Conservation (phyloP, 1,140 invertebrate species). For the Cydia fagiglandana region DNA sequence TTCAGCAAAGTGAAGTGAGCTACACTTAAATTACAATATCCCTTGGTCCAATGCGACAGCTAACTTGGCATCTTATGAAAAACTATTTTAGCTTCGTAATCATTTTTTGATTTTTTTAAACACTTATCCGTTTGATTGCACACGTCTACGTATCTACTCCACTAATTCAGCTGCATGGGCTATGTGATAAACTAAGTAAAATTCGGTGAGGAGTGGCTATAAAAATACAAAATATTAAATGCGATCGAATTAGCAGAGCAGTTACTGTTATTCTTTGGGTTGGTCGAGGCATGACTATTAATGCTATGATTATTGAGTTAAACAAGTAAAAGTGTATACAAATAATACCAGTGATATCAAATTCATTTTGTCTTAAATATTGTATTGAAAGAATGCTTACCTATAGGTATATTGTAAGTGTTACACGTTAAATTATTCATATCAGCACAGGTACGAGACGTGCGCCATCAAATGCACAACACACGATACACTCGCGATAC, state of each 20-base stretch:
- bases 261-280: background rate
- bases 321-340: background rate
- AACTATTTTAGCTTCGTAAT: constrained; percentile 54
- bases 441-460: constrained; percentile 41
- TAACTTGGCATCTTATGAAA: constrained; percentile 72
- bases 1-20: constrained; percentile 67
- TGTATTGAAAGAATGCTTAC: background rate
- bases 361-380: background rate
- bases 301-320: background rate
- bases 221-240: constrained; percentile 26
- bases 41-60: constrained; percentile 74
- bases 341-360: background rate
- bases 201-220: constrained; percentile 1
- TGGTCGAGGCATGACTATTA: background rate
- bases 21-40: constrained; percentile 67
- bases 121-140: constrained; percentile 47
- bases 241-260: background rate
- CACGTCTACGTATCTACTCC: constrained; percentile 44
- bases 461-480: constrained; percentile 56
- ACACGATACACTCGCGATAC: constrained; percentile 50
- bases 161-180: constrained; percentile 19
- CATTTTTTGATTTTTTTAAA: constrained; percentile 42
- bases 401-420: background rate
- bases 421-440: background rate
- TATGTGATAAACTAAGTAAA: constrained; percentile 7